Percentiles rank a stretch among this genome's conserved stretches.
Conservation (phyloP, 2,888 invertebrate species). For the Charanyca ferruginea region DNA sequence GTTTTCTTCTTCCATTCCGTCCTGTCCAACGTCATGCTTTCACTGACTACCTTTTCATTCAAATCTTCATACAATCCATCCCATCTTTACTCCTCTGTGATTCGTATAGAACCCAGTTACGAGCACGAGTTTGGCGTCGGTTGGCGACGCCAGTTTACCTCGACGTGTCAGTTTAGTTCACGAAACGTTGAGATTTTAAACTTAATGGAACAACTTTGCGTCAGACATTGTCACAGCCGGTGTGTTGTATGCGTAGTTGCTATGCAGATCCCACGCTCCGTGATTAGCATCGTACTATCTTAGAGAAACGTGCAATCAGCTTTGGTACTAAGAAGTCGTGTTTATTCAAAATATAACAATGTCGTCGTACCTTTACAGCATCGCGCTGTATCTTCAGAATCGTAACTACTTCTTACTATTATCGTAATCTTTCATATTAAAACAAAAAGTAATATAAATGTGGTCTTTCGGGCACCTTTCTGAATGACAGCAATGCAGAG, state of each 20-base stretch:
- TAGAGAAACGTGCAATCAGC: conserved; percentile 12
- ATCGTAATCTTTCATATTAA: too few species aligned
- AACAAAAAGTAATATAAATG: neutral
- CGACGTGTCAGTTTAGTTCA: conserved; percentile 12
- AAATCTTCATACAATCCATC: neutral
- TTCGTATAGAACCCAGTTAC: neutral
- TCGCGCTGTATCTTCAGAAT: too few species aligned
- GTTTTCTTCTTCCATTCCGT: too few species aligned
- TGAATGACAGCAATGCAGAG: neutral
- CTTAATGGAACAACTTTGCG: conserved; percentile 31
- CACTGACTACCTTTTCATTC: too few species aligned
- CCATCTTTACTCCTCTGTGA: conserved; percentile 1
- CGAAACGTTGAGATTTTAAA: conserved; percentile 37
- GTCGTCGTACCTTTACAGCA: neutral
- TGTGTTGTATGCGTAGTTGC: conserved; percentile 19
- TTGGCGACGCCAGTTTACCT: conserved; percentile 8
- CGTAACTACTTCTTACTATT: too few species aligned
- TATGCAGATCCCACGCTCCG: conserved; percentile 27
- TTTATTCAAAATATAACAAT: neutral
- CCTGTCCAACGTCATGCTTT: too few species aligned
- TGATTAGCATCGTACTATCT: conserved; percentile 34
- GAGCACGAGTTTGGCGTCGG: neutral
- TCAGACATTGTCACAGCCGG: conserved; percentile 30
- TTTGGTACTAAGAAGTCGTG: conserved; percentile 15
- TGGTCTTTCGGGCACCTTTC: neutral